These are phyloP conservation scores for Pocillopora meandrina DNA, from an alignment of 92 coral and sea anemone genomes.

Conservation along the genomic window DNA sequence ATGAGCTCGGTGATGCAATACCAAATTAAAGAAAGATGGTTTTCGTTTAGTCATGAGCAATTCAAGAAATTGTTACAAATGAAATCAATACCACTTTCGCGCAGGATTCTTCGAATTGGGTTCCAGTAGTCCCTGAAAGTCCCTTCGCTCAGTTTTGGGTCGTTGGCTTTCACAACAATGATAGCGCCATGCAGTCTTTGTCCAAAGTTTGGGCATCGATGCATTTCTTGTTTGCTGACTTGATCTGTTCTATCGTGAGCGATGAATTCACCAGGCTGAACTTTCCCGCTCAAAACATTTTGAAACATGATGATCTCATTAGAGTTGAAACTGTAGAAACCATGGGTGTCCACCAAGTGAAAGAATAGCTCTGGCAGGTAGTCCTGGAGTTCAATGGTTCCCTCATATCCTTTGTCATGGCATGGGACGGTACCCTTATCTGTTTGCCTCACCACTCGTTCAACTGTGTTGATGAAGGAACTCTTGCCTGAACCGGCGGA, in stretches of 20 bases:
- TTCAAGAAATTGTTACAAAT: too few species aligned
- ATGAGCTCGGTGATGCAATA: too few species aligned
- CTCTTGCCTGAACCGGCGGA: constrained; percentile 74
- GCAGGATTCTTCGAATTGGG: constrained; percentile 41
- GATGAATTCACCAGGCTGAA: constrained; percentile 57
- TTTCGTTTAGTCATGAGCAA: too few species aligned
- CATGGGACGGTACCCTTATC: constrained; percentile 56
- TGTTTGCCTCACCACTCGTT: constrained; percentile 44
- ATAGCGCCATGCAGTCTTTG: constrained; percentile 61
- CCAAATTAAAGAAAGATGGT: too few species aligned
- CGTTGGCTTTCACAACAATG: constrained; percentile 65
- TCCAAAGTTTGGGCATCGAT: constrained; percentile 13
- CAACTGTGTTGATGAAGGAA: constrained; percentile 69
- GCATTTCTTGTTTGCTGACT: background rate
- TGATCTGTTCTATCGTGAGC: background rate
- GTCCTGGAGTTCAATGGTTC: constrained; percentile 58
- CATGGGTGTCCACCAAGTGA: constrained; percentile 67
- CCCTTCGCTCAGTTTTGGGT: constrained; percentile 51
- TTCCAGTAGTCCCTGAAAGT: constrained; percentile 31
- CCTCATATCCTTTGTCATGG: constrained; percentile 51
- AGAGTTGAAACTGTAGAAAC: constrained; percentile 51
- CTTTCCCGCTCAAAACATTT: constrained; percentile 49
- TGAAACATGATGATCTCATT: constrained; percentile 51
- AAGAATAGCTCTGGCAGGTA: constrained; percentile 60
- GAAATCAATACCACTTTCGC: constrained; percentile 36